Conservation (phyloP, 2,888 invertebrate species). For the Galerucella calmariensis region DNA sequence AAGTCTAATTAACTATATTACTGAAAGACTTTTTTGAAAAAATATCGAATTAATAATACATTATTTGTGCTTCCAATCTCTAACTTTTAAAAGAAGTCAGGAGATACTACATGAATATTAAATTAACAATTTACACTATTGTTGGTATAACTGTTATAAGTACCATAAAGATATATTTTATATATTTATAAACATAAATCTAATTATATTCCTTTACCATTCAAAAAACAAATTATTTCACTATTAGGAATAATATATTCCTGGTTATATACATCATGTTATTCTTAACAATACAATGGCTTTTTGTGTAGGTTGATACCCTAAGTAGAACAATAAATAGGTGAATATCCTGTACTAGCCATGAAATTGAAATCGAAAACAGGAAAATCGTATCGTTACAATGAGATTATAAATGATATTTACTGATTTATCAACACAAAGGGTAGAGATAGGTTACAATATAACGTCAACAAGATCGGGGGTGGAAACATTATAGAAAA, state of each 20-base stretch:
- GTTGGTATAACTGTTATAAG: not conserved
- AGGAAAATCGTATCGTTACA: slow-evolving; percentile 1
- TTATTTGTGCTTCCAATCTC: too few relatives aligned
- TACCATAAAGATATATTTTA: not conserved
- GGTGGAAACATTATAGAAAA: slow-evolving; percentile 31
- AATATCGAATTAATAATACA: not conserved
- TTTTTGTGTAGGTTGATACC: slow-evolving; percentile 9
- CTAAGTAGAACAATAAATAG: slow-evolving; percentile 17
- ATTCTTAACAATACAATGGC: slow-evolving; percentile 5
- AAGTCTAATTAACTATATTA: not conserved
- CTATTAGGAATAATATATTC: not conserved
- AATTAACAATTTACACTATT: not conserved
- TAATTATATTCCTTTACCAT: not conserved
- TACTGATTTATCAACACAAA: slow-evolving; percentile 14
- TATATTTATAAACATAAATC: not conserved
- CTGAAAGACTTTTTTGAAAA: not conserved
- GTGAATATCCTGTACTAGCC: slow-evolving; percentile 17
- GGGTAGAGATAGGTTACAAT: slow-evolving; percentile 18
- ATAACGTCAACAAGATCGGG: slow-evolving; percentile 36
- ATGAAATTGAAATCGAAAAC: not conserved
- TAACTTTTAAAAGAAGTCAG: too few relatives aligned
- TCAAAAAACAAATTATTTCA: not conserved
- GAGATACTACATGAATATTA: not conserved
- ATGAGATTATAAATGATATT: not conserved
- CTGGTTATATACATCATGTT: not conserved